Evolutionary conservation across 2,113 vertebrate species (phyloP), one percentile per base, ranked within the genome.

Genomic region (Aptenodytes forsteri): DNA sequence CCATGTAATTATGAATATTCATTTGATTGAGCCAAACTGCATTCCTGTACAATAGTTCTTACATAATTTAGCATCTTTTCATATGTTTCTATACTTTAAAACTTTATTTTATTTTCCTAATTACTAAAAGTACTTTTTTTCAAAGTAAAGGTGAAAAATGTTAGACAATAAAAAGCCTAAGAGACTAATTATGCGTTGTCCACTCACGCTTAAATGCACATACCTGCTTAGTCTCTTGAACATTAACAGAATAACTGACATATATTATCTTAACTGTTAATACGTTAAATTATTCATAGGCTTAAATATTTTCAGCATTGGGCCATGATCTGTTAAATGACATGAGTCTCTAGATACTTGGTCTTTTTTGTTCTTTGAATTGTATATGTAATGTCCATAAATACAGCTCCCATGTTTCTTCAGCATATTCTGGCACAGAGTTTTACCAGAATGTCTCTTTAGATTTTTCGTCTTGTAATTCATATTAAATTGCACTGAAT

Each of bases 401-500:
- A 77, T 38, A 47, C 12, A 66, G 4, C n/a, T 90, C 29, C 66
- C 11, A 10, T 83, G 40, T 87, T 87, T 86, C 61, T 76, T 71
- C 72, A 89, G 61, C 18, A 9, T 87, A 72, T 54, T 64, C 61
- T 76, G 77, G 64, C 81, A 86, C 17, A 34, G 36, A 50, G 30
- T 50, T 89, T 89, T 89, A 79, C 52, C 78, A 87, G 75, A 80
- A 92, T 65, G 90, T 83, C 80, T 82, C 81, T 59, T 87, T 69
- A 29, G 66, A 80, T 96, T 87, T 90, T 92, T 83, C 26, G 19
- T 87, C 77, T 79, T 95, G 52, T 58, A 92, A 83, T 82, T 96
- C 69, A 83, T 84, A 85, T 76, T 82, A 79, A 95, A 87, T 87
- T 91, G 66, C 62, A 91, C 58, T 93, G 75, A 95, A 91, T 96